A percentile compares a stretch with the other conserved stretches of the same genome.
phyloP scores from a whole-genome alignment of 1,140 invertebrate genomes.

The Apocrypta bakeri region DNA sequence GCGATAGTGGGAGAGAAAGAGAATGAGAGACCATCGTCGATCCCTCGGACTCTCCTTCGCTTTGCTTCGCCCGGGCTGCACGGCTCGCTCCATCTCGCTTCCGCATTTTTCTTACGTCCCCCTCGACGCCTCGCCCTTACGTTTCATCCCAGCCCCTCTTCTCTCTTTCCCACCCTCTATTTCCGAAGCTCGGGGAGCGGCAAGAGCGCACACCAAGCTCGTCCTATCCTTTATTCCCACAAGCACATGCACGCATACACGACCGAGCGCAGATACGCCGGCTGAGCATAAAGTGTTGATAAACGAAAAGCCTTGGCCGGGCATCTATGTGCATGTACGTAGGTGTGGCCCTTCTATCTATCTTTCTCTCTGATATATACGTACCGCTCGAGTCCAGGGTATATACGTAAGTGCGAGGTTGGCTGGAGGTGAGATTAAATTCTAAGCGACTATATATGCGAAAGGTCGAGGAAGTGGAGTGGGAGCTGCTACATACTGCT shows the following conservation, averaged over 20 bases:
- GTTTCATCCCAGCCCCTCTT: conserved; percentile 30
- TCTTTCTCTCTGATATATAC: conserved; percentile 33
- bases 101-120: conserved; percentile 55
- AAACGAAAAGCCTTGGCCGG: conserved; percentile 38
- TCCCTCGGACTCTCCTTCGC: background rate
- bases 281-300: conserved; percentile 45
- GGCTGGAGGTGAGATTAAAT: conserved; percentile 68
- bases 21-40: conserved; percentile 15
- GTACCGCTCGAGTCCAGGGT: background rate
- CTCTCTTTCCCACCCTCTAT: conserved; percentile 44
- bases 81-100: conserved; percentile 20
- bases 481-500: background rate
- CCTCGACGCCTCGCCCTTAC: conserved; percentile 27
- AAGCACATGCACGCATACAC: conserved; percentile 11
- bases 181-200: conserved; percentile 34
- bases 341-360: conserved; percentile 23
- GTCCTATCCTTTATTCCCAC: no score
- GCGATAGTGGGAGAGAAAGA: background rate
- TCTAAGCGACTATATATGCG: conserved; percentile 57
- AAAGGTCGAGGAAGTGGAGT: conserved; percentile 6
- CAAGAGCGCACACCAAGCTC: background rate
- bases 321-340: background rate
- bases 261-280: background rate
- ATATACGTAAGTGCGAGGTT: conserved; percentile 51
- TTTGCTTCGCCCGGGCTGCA: background rate